These are phyloP conservation scores for Alfaro cultratus DNA, from an alignment of 2,797 vertebrate species.

Conservation along the genomic window DNA sequence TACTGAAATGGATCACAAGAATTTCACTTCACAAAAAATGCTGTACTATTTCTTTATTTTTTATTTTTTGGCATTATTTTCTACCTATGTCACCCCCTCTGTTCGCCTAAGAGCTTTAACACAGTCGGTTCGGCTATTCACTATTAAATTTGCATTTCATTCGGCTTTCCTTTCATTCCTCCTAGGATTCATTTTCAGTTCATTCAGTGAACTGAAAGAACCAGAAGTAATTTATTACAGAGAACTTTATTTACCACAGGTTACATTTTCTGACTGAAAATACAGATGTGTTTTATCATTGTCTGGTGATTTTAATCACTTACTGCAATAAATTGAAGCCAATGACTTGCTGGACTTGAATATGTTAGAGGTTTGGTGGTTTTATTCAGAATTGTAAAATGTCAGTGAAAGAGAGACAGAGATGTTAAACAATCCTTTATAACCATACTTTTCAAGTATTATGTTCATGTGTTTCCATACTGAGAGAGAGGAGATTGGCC, in stretches of 20 bases:
- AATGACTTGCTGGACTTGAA: background rate
- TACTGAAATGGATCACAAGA: background rate
- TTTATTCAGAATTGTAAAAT: background rate
- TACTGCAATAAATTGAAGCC: background rate
- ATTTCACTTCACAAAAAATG: background rate
- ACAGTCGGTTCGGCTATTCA: background rate
- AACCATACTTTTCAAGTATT: background rate
- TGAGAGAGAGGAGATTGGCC: background rate
- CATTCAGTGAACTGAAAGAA: slow-evolving; percentile 6
- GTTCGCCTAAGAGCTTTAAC: background rate
- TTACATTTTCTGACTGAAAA: slow-evolving; percentile 4
- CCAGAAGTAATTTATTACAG: slow-evolving; percentile 8
- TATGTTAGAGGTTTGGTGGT: background rate
- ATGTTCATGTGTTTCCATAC: background rate
- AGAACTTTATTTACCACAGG: background rate
- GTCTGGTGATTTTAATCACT: background rate
- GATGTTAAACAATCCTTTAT: background rate
- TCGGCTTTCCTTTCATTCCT: background rate
- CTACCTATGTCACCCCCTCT: background rate
- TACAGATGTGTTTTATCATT: slow-evolving; percentile 7
- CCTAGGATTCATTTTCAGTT: background rate
- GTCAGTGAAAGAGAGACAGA: background rate
- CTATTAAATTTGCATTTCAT: background rate
- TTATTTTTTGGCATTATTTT: background rate
- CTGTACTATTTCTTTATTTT: background rate